Base-by-base conservation (phyloP, 1,140 invertebrate genomes). In the Zaprionus capensis region DNA sequence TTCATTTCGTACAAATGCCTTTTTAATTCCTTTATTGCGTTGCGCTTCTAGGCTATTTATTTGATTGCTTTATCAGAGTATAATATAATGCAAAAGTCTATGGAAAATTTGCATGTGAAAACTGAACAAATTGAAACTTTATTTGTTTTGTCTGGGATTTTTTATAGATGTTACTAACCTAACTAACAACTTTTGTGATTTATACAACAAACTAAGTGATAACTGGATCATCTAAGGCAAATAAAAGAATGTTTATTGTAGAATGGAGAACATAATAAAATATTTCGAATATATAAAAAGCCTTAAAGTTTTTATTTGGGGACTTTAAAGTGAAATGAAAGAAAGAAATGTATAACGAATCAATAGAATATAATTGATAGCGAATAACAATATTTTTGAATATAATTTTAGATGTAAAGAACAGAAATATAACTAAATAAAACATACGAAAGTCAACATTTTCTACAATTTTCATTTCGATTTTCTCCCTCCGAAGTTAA, bases 11-110 rank as follows among this genome's bases (percentile, higher is more conserved):
- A 62, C 26, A 70, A 62, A 81, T 83, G 77, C 22, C 44, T 67
- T 73, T 77, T 83, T 84, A 83, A 83, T 82, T 66, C 75, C 56
- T 77, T 73, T 75, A 83, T 82, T 41, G 80, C 69, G 12, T 59
- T 59, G 41, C 66, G 61, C 63, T 77, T 20, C 31, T 51, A 24
- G 22, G 38, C 55, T 66, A 53, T 65, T 55, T 38, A 64, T 55
- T 22, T 51, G 34, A 55, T 65, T 36, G 62, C 62, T 55, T 4
- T 34, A 34, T 53, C 28, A 22, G 20, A 38, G 51, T 15, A 51
- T 26, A 15, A 49, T 66, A 66, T 62, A 57, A 66, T 57, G 38
- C 34, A 57, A 71, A 58, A 49, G 26, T 41, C 22, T 28, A 20
- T 28, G 7, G 24, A 20, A n/a, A 34, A 63, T 51, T 51, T 51